Evolutionary conservation across 2,888 invertebrate genomes (phyloP), one percentile per base, ranked within the genome.

Genomic region (Tholera decimalis): DNA sequence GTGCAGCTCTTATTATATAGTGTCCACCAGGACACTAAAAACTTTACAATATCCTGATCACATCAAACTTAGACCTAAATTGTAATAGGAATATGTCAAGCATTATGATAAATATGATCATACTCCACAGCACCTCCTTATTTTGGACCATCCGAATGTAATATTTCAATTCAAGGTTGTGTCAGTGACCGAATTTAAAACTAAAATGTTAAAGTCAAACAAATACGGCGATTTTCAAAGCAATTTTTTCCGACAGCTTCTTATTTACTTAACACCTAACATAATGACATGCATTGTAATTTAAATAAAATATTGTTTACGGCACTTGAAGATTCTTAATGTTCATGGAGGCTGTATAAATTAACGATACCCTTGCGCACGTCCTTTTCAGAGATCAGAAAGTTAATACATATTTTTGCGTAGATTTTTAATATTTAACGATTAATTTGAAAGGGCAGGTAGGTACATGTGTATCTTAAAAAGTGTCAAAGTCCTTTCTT

Each of bases 131-230:
- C 43, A 47, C 49, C 49, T 49, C 18, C 49, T 33, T 28, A n/a
- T 22, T 43, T 67, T 44, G 49, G 24, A 24, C 44, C 68, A 74
- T 30, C 22, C 11, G 46, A 63, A 57, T 51, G 11, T 49, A 49
- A 62, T 67, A 67, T 59, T 47, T 70, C 20, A 53, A 49, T 71
- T 39, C 76, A 72, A 70, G 70, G 63, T 54, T 28, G 72, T 65
- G 53, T 65, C 67, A 66, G 56, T 37, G 33, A 61, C 47, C 41
- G 64, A 70, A 54, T 64, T 62, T 39, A 43, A 62, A 71, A 64
- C 66, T 26, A 62, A 70, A 37, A 68, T 54, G 73, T 70, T 74
- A 82, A 77, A 73, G 64, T 65, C 62, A 58, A 69, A 55, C 63
- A 78, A 79, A 70, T 73, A 74, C 66, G 65, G 53, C 51, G 28